Conservation (phyloP, 2,888 invertebrate genomes). For the Encarsia formosa region DNA sequence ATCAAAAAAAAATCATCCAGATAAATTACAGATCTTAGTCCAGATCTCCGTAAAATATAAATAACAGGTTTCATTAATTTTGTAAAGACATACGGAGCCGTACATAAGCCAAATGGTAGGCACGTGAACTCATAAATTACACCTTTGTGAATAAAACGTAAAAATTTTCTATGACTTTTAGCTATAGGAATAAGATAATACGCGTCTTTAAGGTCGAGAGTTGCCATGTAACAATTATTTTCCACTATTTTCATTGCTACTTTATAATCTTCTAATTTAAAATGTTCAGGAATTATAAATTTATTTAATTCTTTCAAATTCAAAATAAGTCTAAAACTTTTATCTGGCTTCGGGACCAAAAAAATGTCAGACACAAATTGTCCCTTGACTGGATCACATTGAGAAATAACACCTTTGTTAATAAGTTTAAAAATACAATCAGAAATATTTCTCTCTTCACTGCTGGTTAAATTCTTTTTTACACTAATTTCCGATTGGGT, state of each 20-base stretch:
- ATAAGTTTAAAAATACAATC: background rate
- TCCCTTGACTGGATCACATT: background rate
- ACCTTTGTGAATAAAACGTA: background rate
- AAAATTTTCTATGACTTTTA: slow-evolving; percentile 14
- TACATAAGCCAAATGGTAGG: background rate
- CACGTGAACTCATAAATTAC: background rate
- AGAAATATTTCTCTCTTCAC: background rate
- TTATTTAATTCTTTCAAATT: slow-evolving; percentile 28
- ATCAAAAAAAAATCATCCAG: slow-evolving; percentile 15
- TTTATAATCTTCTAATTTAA: slow-evolving; percentile 24
- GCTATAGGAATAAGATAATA: slow-evolving; percentile 21
- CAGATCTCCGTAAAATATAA: background rate
- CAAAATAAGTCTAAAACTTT: slow-evolving; percentile 20
- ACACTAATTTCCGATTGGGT: background rate
- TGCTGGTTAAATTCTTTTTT: background rate
- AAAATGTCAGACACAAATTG: slow-evolving; percentile 24
- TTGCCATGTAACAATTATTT: slow-evolving; percentile 16
- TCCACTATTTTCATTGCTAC: slow-evolving; percentile 17
- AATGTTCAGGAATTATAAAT: slow-evolving; percentile 25
- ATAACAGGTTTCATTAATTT: background rate
- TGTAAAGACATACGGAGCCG: background rate
- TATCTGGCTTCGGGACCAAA: slow-evolving; percentile 5
- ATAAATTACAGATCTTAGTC: background rate
- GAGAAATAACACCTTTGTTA: slow-evolving; percentile 1
- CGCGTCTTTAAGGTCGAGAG: slow-evolving; percentile 22